These are phyloP conservation scores for Eutrigla gurnardus DNA, from an alignment of 2,797 vertebrate species.

Conservation along the genomic window DNA sequence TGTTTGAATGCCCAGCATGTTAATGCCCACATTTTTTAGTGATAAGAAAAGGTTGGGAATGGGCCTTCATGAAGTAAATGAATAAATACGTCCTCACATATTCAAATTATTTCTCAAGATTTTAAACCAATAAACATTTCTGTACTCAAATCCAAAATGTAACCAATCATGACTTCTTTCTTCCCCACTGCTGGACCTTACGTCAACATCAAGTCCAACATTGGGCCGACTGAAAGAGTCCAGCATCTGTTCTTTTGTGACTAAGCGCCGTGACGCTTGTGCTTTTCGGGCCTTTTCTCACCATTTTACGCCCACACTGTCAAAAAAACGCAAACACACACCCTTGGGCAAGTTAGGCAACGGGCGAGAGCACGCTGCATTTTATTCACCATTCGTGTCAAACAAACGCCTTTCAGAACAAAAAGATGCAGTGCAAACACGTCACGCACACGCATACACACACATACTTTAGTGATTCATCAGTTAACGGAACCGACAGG, in stretches of 20 bases:
- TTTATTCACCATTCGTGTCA: conserved; percentile 24
- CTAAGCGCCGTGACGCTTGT: conserved; percentile 1
- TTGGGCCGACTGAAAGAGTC: background rate
- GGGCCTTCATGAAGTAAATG: background rate
- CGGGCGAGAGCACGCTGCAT: conserved; percentile 9
- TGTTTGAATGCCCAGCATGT: background rate
- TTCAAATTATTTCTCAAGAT: background rate
- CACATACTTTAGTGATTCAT: conserved; percentile 38
- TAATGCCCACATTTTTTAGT: background rate
- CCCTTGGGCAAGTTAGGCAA: conserved; percentile 8
- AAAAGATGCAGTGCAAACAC: conserved; percentile 10
- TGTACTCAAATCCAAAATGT: background rate
- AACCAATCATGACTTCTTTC: background rate
- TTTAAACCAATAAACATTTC: conserved; percentile 5
- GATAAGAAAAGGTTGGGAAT: background rate
- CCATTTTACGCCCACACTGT: conserved; percentile 24
- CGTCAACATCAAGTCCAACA: conserved; percentile 4
- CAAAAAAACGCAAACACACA: background rate
- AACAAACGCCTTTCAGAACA: conserved; percentile 37
- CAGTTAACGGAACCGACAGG: conserved; percentile 12
- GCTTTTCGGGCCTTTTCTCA: conserved; percentile 18
- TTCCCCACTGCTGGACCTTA: background rate
- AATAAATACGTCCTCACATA: background rate
- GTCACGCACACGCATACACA: conserved; percentile 2
- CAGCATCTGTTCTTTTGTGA: conserved; percentile 12